Evolutionary conservation across 2,888 invertebrate genomes (phyloP).

Genomic region (Melanchra persicariae): DNA sequence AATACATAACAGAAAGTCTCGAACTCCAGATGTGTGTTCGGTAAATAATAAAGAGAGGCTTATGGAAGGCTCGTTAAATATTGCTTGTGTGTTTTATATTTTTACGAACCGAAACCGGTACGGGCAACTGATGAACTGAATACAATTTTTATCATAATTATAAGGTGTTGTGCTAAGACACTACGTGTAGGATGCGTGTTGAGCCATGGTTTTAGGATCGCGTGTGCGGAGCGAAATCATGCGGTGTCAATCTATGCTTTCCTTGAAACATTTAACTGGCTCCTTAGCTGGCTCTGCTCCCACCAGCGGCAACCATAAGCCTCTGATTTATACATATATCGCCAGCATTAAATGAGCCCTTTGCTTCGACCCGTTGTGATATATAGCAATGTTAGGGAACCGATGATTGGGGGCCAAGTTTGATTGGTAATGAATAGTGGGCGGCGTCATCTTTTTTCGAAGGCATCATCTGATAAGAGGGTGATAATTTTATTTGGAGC

Average conservation of each 20-base stretch:
- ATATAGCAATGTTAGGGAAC: slow-evolving; percentile 63
- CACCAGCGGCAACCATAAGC: slow-evolving; percentile 80
- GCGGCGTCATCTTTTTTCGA: slow-evolving; percentile 71
- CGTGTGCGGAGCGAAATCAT: slow-evolving; percentile 83
- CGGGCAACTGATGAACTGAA: slow-evolving; percentile 75
- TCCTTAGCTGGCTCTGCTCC: slow-evolving; percentile 82
- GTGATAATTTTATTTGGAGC: slow-evolving; percentile 65
- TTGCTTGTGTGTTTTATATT: slow-evolving; percentile 82
- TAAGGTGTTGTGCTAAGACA: slow-evolving; percentile 72
- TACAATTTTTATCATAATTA: slow-evolving; percentile 80
- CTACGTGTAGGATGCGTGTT: slow-evolving; percentile 72
- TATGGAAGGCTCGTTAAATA: slow-evolving; percentile 84
- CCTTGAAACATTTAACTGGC: slow-evolving; percentile 88
- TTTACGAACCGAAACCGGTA: slow-evolving; percentile 82
- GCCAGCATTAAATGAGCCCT: slow-evolving; percentile 74
- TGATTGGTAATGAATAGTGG: slow-evolving; percentile 72
- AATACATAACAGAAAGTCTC: slow-evolving; percentile 89
- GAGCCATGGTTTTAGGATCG: slow-evolving; percentile 72
- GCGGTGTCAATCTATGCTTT: slow-evolving; percentile 90
- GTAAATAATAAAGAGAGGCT: slow-evolving; percentile 85
- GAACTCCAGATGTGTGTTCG: slow-evolving; percentile 87
- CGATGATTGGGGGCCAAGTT: slow-evolving; percentile 70
- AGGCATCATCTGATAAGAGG: slow-evolving; percentile 64
- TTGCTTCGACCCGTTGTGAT: slow-evolving; percentile 64
- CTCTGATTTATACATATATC: slow-evolving; percentile 73